These are phyloP conservation scores for Gallirallus australis DNA, from an alignment of 2,797 vertebrate genomes.

Conservation along the genomic window DNA sequence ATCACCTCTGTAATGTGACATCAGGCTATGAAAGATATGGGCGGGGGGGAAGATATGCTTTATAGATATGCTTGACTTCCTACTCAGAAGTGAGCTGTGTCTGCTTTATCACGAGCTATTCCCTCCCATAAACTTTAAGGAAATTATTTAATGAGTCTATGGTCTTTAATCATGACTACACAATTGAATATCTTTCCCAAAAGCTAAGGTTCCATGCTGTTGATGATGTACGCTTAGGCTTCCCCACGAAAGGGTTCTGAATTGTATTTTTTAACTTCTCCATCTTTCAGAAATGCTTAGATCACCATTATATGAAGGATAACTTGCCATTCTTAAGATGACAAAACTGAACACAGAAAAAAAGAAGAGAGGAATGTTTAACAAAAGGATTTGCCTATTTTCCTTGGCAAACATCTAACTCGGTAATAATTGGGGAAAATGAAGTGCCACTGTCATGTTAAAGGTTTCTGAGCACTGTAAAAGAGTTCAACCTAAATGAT, in stretches of 20 bases:
- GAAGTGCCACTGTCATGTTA: too few relatives aligned
- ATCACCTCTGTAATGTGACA: neutral
- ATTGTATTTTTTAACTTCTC: slow-evolving; percentile 5
- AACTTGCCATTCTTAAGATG: neutral
- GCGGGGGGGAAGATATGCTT: neutral
- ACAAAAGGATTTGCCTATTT: neutral
- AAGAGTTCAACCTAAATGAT: neutral
- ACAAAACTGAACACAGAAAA: neutral
- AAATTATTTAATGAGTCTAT: slow-evolving; percentile 11
- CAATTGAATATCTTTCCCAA: slow-evolving; percentile 7
- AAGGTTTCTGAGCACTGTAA: neutral
- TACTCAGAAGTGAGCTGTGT: neutral
- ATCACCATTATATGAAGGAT: neutral
- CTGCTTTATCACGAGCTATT: neutral
- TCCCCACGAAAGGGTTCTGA: slow-evolving; percentile 19
- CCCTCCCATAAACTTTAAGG: neutral
- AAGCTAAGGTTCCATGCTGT: neutral
- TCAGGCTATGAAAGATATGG: neutral
- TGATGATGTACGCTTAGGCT: neutral
- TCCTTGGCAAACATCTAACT: neutral
- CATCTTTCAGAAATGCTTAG: slow-evolving; percentile 25
- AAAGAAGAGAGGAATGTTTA: neutral
- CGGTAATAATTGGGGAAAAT: neutral
- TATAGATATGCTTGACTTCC: neutral
- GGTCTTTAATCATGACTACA: slow-evolving; percentile 29